These are phyloP conservation scores for Alcedo atthis DNA, from an alignment of 2,797 vertebrate genomes.

Conservation along the genomic window DNA sequence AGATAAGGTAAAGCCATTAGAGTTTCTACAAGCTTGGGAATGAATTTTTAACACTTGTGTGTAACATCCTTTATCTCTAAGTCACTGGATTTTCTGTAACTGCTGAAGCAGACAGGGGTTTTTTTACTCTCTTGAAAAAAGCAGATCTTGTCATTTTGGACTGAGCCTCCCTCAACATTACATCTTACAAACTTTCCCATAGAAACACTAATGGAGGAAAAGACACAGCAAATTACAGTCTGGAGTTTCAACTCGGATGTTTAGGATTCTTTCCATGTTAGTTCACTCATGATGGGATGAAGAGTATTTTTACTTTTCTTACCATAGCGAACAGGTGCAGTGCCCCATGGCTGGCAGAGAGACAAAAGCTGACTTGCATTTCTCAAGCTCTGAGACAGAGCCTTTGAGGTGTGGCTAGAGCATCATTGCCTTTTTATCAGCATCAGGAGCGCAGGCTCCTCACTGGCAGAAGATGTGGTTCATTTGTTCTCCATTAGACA, in stretches of 20 bases:
- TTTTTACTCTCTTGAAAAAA: neutral
- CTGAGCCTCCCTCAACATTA: neutral
- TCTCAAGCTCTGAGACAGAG: neutral
- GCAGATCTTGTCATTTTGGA: neutral
- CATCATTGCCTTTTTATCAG: neutral
- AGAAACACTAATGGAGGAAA: neutral
- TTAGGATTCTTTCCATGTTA: slow-evolving; percentile 20
- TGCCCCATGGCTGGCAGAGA: neutral
- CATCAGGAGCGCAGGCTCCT: neutral
- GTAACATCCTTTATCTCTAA: neutral
- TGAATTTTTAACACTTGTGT: neutral
- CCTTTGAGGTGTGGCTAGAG: neutral
- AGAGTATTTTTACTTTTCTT: slow-evolving; percentile 12
- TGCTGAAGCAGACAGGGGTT: fast-evolving
- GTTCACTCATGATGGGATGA: neutral
- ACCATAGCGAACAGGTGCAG: neutral
- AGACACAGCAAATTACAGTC: neutral
- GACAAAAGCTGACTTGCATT: slow-evolving; percentile 22
- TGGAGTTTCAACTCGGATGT: neutral
- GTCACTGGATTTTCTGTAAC: neutral
- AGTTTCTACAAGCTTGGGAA: neutral
- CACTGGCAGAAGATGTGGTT: neutral
- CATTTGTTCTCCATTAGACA: neutral
- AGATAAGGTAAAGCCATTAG: slow-evolving; percentile 87
- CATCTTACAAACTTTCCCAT: neutral